Percentiles rank a stretch among this genome's conserved stretches.
Evolutionary conservation across 2,888 invertebrate genomes (phyloP).

Genomic region (Exephanes ischioxanthus): DNA sequence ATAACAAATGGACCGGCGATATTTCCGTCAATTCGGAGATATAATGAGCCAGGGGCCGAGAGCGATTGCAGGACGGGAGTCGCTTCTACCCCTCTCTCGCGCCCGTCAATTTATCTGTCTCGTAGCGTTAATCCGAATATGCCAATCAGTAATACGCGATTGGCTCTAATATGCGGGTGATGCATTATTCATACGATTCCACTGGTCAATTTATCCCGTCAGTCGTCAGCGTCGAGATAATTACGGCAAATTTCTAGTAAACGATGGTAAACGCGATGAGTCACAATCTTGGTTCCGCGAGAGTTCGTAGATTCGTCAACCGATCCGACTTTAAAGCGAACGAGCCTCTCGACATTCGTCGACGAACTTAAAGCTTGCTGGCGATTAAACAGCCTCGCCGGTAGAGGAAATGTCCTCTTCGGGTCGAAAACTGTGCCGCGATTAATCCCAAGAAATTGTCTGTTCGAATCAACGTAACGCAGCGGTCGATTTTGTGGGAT

Average conservation of each 20-base stretch:
- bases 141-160: slow-evolving; percentile 69
- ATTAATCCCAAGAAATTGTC: slow-evolving; percentile 10
- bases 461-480: slow-evolving; percentile 47
- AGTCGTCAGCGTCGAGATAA: slow-evolving; percentile 65
- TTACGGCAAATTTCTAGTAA: slow-evolving; percentile 64
- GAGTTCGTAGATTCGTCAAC: background rate
- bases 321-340: background rate
- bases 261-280: slow-evolving; percentile 46
- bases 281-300: slow-evolving; percentile 47
- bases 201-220: slow-evolving; percentile 70
- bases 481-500: slow-evolving; percentile 43
- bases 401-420: background rate
- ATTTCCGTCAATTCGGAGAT: background rate
- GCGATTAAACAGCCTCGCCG: background rate
- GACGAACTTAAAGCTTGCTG: background rate
- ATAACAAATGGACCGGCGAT: background rate
- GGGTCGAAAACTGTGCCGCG: background rate
- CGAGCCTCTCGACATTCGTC: background rate
- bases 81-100: slow-evolving; percentile 14
- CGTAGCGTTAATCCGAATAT: slow-evolving; percentile 65
- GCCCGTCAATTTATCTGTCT: slow-evolving; percentile 57
- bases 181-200: slow-evolving; percentile 68
- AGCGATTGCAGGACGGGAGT: slow-evolving; percentile 53
- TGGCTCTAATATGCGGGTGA: slow-evolving; percentile 68
- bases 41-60: slow-evolving; percentile 18